Percentiles rank a stretch among this genome's conserved stretches.
Evolutionary conservation across 2,797 vertebrate species (phyloP).

Genomic region (Mus caroli): DNA sequence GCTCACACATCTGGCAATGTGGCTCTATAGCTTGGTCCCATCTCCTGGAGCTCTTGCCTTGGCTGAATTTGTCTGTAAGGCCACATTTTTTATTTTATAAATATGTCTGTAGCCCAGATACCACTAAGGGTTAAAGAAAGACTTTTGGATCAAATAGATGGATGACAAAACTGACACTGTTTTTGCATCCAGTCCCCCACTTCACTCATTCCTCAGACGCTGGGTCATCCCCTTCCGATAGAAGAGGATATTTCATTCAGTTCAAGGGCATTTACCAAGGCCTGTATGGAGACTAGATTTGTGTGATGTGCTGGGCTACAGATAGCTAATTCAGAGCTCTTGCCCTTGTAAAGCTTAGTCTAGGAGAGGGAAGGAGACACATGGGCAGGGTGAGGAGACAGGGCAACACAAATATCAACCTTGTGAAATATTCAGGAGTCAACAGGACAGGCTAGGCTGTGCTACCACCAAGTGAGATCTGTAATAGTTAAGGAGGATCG

Average conservation of each 20-base stretch:
- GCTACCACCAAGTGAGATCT: conserved; percentile 27
- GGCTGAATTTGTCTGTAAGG: conserved; percentile 5
- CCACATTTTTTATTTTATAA: conserved; percentile 53
- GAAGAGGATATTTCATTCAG: conserved; percentile 16
- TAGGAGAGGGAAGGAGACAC: conserved; percentile 62
- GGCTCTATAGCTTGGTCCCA: conserved; percentile 35
- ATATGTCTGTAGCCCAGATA: conserved; percentile 26
- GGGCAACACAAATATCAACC: conserved; percentile 65
- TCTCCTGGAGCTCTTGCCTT: conserved; percentile 54
- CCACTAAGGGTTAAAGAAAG: conserved; percentile 56
- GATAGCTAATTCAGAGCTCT: conserved; percentile 33
- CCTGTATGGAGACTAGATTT: conserved; percentile 15
- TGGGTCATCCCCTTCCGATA: conserved; percentile 20
- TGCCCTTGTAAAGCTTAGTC: conserved; percentile 63
- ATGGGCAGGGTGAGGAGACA: neutral
- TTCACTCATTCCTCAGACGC: conserved; percentile 51
- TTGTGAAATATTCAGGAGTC: conserved; percentile 58
- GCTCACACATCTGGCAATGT: conserved; percentile 12
- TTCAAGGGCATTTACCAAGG: conserved; percentile 50
- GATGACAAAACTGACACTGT: conserved; percentile 21
- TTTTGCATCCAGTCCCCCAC: conserved; percentile 49
- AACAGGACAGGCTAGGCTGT: conserved; percentile 50
- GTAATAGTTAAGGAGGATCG: conserved; percentile 40
- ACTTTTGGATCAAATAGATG: conserved; percentile 19
- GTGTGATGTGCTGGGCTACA: conserved; percentile 11